Percentiles rank a stretch among this genome's conserved stretches.
Evolutionary conservation across 2,113 vertebrate species (phyloP).

Genomic region (Diphyllodes magnificus): DNA sequence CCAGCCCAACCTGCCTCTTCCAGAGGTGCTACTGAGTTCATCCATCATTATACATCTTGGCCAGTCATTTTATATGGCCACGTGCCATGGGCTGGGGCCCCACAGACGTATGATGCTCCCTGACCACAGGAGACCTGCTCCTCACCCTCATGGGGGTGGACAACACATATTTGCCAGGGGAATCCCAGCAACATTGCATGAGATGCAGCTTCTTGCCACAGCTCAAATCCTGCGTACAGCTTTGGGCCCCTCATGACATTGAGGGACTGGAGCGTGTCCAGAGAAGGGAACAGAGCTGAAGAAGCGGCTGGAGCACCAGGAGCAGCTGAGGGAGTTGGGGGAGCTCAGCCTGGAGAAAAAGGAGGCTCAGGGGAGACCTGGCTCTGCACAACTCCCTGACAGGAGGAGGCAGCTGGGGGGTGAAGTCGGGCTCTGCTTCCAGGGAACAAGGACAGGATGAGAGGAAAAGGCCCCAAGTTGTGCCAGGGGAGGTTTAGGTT

Average conservation of each 20-base stretch:
- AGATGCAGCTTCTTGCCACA: not conserved
- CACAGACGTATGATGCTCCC: rapidly evolving
- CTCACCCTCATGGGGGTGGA: rapidly evolving
- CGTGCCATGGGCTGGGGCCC: rapidly evolving
- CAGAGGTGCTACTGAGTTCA: not conserved
- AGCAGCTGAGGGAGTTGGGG: not conserved
- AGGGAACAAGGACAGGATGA: not conserved
- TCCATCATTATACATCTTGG: not conserved
- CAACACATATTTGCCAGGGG: rapidly evolving
- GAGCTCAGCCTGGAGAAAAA: not conserved
- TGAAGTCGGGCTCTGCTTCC: not conserved
- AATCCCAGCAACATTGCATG: not conserved
- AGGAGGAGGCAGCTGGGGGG: not conserved
- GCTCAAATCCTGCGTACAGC: not conserved
- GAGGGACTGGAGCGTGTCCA: rapidly evolving
- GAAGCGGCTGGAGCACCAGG: not conserved
- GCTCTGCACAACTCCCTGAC: not conserved
- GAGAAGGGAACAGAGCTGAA: rapidly evolving
- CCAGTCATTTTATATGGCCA: not conserved
- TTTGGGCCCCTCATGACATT: not conserved
- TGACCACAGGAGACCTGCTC: not conserved
- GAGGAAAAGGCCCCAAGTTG: not conserved
- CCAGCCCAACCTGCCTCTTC: not conserved
- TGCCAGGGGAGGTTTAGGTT: not conserved
- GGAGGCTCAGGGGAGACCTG: not conserved